Conservation (phyloP, 2,113 vertebrate genomes). For the Phasianus colchicus region DNA sequence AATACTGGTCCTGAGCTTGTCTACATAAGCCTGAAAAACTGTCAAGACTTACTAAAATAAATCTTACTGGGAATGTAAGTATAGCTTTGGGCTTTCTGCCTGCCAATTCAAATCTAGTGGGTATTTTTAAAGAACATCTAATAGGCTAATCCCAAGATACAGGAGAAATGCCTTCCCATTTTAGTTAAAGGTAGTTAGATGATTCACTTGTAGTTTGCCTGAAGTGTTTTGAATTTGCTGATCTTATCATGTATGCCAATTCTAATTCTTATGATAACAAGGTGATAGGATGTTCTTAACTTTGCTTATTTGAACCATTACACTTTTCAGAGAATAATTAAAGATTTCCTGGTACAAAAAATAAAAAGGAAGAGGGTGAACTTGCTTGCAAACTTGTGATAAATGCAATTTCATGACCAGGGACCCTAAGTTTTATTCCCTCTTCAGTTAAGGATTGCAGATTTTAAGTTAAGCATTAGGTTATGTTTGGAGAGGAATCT, state of each 20-base stretch:
- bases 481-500: not conserved
- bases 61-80: not conserved
- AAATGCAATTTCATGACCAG: not conserved
- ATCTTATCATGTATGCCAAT: not conserved
- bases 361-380: not conserved
- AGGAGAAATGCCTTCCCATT: not conserved
- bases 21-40: not conserved
- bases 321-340: not conserved
- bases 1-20: not conserved
- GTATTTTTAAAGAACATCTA: constrained; percentile 16
- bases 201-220: not conserved
- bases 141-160: not conserved
- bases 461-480: fast-evolving
- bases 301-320: not conserved
- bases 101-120: not conserved
- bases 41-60: not conserved
- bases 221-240: constrained; percentile 6
- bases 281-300: not conserved
- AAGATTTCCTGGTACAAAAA: not conserved
- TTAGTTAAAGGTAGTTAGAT: constrained; percentile 8
- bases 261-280: not conserved
- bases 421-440: not conserved
- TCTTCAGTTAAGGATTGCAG: not conserved
- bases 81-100: not conserved
- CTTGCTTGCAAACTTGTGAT: not conserved